Evolutionary conservation across 2,888 invertebrate species (phyloP).

Genomic region (Elegia similella): DNA sequence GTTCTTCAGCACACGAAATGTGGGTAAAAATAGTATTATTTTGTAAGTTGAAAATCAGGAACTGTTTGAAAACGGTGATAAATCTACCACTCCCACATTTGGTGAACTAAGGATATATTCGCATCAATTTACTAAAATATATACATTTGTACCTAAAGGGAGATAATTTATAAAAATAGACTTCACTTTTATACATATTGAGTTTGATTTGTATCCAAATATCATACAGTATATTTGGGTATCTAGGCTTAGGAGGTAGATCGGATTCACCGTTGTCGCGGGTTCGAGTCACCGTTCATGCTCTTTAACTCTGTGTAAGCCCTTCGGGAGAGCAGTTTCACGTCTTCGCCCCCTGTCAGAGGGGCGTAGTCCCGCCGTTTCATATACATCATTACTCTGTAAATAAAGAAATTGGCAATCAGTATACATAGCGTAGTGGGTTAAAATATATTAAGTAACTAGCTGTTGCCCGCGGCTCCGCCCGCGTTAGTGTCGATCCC

Average conservation of each 20-base stretch:
- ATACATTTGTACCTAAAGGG: neutral
- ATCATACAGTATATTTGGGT: neutral
- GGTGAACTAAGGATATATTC: neutral
- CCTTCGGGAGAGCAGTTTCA: constrained; percentile 54
- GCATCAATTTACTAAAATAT: neutral
- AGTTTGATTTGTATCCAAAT: neutral
- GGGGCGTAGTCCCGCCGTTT: constrained; percentile 56
- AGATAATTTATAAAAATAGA: neutral
- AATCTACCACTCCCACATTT: neutral
- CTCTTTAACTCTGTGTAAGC: constrained; percentile 70
- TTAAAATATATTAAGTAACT: no score
- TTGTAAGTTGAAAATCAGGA: no score
- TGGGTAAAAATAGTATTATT: no score
- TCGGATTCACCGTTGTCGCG: constrained; percentile 53
- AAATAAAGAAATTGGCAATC: constrained; percentile 31
- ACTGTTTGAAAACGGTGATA: neutral
- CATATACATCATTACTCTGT: constrained; percentile 72
- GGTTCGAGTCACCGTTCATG: constrained; percentile 60
- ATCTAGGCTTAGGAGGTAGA: constrained; percentile 15
- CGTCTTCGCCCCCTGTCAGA: constrained; percentile 52
- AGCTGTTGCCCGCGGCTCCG: no score
- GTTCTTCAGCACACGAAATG: neutral
- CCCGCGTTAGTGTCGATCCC: no score
- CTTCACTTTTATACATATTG: neutral
- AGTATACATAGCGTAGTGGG: neutral